Evolutionary conservation across 2,888 invertebrate species (phyloP).

Genomic region (Drosophila kanekoi): DNA sequence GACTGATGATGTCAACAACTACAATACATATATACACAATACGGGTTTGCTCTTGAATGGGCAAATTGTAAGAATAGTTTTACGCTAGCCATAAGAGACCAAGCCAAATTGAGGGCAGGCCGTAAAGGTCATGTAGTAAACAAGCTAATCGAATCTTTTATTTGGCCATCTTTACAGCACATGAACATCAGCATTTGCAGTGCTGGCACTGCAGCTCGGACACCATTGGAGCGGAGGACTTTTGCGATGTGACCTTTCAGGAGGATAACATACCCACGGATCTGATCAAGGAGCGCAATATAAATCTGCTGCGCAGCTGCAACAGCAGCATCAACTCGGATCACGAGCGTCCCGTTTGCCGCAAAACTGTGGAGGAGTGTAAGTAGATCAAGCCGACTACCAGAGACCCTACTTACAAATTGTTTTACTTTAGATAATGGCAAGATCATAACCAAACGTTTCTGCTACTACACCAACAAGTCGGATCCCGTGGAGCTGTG

Average conservation of each 20-base stretch:
- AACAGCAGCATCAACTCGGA: conserved; percentile 82
- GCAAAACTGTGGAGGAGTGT: conserved; percentile 84
- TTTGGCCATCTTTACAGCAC: conserved; percentile 21
- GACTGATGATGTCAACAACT: conserved; percentile 48
- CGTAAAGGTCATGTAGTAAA: conserved; percentile 42
- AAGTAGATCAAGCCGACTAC: conserved; percentile 27
- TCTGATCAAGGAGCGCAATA: conserved; percentile 75
- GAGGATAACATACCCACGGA: conserved; percentile 80
- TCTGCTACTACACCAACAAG: conserved; percentile 84
- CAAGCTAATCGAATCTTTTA: conserved; percentile 13
- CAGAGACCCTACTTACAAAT: background rate
- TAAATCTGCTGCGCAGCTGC: conserved; percentile 78
- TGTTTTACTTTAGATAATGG: conserved; percentile 71
- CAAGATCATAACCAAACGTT: conserved; percentile 80
- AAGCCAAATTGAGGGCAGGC: conserved; percentile 35
- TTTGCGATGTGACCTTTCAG: conserved; percentile 80
- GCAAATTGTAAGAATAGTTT: conserved; percentile 3
- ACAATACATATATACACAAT: conserved; percentile 2
- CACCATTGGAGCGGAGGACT: conserved; percentile 82
- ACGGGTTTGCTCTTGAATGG: conserved; percentile 5
- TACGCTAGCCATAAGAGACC: conserved; percentile 2
- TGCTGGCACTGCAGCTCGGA: conserved; percentile 84
- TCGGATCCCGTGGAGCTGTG: conserved; percentile 81
- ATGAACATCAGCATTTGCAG: conserved; percentile 64
- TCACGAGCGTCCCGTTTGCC: conserved; percentile 82